phyloP scores from a whole-genome alignment of 1,140 invertebrate genomes.

The Dolichoris vasculosae region DNA sequence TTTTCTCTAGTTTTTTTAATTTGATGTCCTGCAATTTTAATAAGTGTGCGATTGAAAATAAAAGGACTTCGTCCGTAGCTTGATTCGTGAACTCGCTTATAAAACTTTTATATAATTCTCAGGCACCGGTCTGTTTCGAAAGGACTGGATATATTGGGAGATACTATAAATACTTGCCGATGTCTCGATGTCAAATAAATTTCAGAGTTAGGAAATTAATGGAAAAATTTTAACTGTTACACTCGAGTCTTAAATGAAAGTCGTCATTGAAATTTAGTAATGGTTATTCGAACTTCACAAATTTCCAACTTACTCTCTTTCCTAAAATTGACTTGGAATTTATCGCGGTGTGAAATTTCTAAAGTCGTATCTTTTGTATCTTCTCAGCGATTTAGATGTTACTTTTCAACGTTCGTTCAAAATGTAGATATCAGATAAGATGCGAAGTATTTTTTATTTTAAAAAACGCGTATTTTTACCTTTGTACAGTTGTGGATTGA shows the following conservation, averaged over 20 bases:
- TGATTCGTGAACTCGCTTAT: neutral
- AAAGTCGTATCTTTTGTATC: neutral
- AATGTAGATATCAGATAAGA: neutral
- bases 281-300: neutral
- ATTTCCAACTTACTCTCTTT: neutral
- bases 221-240: neutral
- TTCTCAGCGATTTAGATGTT: neutral
- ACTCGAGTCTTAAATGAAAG: neutral
- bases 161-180: neutral
- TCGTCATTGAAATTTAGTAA: conserved; percentile 21
- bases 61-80: neutral
- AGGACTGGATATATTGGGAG: neutral
- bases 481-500: neutral
- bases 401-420: neutral
- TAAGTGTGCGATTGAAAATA: neutral
- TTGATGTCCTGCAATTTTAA: neutral
- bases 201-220: neutral
- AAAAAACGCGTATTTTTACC: neutral
- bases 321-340: neutral
- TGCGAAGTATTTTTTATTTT: neutral
- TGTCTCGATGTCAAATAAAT: neutral
- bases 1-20: neutral
- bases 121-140: neutral
- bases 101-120: neutral
- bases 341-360: neutral